Evolutionary conservation across 2,888 invertebrate genomes (phyloP).

Genomic region (Willowsia nigromaculata): DNA sequence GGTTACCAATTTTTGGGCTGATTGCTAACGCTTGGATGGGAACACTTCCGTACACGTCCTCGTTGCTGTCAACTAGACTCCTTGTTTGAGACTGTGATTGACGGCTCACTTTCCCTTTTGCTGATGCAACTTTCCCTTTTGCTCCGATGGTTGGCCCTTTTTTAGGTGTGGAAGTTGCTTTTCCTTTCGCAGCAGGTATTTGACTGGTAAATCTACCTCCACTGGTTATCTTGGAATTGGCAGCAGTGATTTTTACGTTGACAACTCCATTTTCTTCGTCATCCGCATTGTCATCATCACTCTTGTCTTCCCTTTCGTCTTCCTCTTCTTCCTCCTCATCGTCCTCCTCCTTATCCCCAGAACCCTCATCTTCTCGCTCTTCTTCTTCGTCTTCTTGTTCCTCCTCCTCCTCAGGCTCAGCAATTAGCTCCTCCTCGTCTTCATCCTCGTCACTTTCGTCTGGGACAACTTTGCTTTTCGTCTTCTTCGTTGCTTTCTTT

Average conservation of each 20-base stretch:
- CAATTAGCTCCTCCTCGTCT: slow-evolving; percentile 38
- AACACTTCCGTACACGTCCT: slow-evolving; percentile 77
- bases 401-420: slow-evolving; percentile 21
- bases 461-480: not conserved
- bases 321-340: slow-evolving; percentile 63
- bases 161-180: not conserved
- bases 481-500: slow-evolving; percentile 40
- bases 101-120: not conserved
- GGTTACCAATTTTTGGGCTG: slow-evolving; percentile 76
- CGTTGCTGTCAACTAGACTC: slow-evolving; percentile 74
- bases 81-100: not conserved
- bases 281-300: slow-evolving; percentile 57
- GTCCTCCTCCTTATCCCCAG: slow-evolving; percentile 31
- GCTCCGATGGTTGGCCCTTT: not conserved
- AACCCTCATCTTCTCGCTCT: slow-evolving; percentile 16
- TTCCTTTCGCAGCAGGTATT: not conserved
- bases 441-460: slow-evolving; percentile 74
- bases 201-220: not conserved
- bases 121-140: slow-evolving; percentile 17
- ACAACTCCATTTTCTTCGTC: slow-evolving; percentile 61
- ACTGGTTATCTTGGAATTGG: not conserved
- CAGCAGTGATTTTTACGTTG: slow-evolving; percentile 49
- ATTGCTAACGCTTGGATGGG: slow-evolving; percentile 75
- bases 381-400: slow-evolving; percentile 37
- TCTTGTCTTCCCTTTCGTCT: slow-evolving; percentile 13